A percentile compares a stretch with the other conserved stretches of the same genome.
Evolutionary conservation across 2,888 invertebrate genomes (phyloP).

Genomic region (Lithophane semibrunnea): DNA sequence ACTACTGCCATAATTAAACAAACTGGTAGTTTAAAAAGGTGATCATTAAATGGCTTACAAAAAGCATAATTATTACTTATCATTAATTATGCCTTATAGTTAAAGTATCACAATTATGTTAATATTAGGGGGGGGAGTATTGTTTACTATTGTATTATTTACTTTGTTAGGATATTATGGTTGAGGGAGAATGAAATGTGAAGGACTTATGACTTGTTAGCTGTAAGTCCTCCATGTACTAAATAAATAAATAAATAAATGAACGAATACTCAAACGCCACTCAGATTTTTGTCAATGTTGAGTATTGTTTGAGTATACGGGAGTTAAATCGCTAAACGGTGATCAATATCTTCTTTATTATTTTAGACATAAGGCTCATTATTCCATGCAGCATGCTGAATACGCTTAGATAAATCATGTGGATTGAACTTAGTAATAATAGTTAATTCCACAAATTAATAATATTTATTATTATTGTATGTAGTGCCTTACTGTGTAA

Average conservation of each 20-base stretch:
- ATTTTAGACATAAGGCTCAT: not conserved
- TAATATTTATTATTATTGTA: slow-evolving; percentile 1
- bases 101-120: not conserved
- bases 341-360: not conserved
- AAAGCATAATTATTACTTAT: not conserved
- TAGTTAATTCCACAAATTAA: not conserved
- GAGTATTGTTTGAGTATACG: not conserved
- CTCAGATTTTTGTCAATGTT: not conserved
- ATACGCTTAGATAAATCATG: not conserved
- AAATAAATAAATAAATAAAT: too few relatives aligned
- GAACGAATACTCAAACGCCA: not conserved
- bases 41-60: not conserved
- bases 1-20: not conserved
- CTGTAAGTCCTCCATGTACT: too few relatives aligned
- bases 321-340: not conserved
- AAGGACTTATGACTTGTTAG: not conserved
- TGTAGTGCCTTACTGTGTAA: slow-evolving; percentile 46
- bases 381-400: not conserved
- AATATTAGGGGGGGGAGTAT: not conserved
- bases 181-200: not conserved
- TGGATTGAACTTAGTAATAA: not conserved
- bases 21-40: not conserved
- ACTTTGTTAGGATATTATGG: slow-evolving; percentile 1
- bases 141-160: slow-evolving; percentile 13
- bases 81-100: not conserved